These are phyloP conservation scores for Plectropomus leopardus DNA, from an alignment of 2,113 vertebrate species.

Conservation along the genomic window DNA sequence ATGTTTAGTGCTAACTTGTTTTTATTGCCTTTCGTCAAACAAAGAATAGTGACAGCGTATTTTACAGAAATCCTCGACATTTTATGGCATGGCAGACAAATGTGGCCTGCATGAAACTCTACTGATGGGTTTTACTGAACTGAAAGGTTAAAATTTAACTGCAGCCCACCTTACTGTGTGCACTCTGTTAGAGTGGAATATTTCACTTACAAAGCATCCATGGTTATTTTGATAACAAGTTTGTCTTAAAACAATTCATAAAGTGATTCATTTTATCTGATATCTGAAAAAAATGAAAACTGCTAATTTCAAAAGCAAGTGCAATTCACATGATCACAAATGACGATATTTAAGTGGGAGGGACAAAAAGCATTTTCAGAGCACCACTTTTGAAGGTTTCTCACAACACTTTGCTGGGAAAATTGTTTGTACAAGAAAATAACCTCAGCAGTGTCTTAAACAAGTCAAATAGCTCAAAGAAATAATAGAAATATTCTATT, in stretches of 20 bases:
- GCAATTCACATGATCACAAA: conserved; percentile 34
- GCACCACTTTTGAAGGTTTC: conserved; percentile 8
- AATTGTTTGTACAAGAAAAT: conserved; percentile 1
- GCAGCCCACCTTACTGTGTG: conserved; percentile 7
- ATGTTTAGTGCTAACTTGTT: conserved; percentile 16
- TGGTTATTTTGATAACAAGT: conserved; percentile 16
- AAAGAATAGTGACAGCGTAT: conserved; percentile 54
- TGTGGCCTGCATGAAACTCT: not conserved
- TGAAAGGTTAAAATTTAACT: conserved; percentile 26
- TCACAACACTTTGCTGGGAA: not conserved
- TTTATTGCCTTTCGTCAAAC: conserved; percentile 68
- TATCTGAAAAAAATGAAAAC: conserved; percentile 16
- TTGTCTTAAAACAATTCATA: conserved; percentile 1
- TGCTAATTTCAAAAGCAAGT: conserved; percentile 24
- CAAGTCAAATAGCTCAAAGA: not conserved
- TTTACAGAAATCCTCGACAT: conserved; percentile 54
- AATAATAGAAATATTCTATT: conserved; percentile 4
- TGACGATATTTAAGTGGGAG: conserved; percentile 16
- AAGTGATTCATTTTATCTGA: conserved; percentile 22
- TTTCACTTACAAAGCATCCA: not conserved
- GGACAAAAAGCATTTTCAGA: conserved; percentile 10
- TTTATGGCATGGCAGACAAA: conserved; percentile 5
- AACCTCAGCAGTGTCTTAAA: conserved; percentile 28
- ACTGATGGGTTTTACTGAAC: not conserved
- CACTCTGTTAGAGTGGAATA: conserved; percentile 25